Percentiles rank a stretch among this genome's conserved stretches.
These are phyloP conservation scores for Myioborus melanocephalus DNA, from an alignment of 2,797 vertebrate genomes.

Conservation along the genomic window DNA sequence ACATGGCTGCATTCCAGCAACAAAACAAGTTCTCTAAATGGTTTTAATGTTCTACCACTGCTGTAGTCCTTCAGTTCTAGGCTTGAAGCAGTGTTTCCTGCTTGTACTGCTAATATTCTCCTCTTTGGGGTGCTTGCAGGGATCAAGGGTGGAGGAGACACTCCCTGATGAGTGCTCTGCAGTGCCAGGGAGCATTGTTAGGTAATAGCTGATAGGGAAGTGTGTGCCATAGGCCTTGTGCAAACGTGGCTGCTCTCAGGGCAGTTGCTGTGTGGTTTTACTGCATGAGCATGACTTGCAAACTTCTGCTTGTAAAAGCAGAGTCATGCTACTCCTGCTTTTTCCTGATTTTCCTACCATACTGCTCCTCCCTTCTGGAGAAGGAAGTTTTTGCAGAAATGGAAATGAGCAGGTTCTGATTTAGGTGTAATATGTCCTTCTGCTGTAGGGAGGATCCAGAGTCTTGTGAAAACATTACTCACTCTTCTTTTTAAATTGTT, in stretches of 20 bases:
- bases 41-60: background rate
- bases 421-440: background rate
- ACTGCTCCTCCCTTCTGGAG: background rate
- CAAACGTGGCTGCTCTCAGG: background rate
- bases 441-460: background rate
- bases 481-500: background rate
- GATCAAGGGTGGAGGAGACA: background rate
- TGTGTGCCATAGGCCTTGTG: background rate
- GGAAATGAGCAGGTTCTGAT: background rate
- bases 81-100: background rate
- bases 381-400: background rate
- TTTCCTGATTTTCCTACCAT: background rate
- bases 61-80: background rate
- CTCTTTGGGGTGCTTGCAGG: background rate
- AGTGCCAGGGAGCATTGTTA: background rate
- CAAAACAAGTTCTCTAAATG: background rate
- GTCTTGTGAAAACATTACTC: background rate
- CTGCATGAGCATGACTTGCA: conserved; percentile 23
- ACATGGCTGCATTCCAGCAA: background rate
- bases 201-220: background rate
- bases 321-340: background rate
- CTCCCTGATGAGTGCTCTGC: background rate
- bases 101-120: background rate
- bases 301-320: background rate
- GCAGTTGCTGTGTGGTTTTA: background rate